A percentile compares a stretch with the other conserved stretches of the same genome.
Evolutionary conservation across 1,140 invertebrate genomes (phyloP).

Genomic region (Schlechtendalia chinensis): DNA sequence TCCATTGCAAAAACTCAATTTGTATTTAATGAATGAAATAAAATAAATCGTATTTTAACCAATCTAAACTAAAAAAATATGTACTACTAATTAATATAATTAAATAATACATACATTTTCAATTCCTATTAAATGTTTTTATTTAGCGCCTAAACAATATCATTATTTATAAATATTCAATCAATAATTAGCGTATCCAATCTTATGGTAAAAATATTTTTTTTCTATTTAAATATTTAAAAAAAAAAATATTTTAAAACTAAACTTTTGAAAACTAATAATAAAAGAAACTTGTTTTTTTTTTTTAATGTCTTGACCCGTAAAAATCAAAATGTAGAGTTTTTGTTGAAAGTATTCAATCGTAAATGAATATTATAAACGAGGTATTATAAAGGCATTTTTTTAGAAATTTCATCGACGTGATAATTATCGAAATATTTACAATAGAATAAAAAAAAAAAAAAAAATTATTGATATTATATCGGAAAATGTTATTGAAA

Average conservation of each 20-base stretch:
- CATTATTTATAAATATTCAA: neutral
- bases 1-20: neutral
- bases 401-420: neutral
- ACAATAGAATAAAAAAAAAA: neutral
- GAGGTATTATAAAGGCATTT: too few species aligned
- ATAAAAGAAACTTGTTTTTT: too few species aligned
- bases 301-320: too few species aligned
- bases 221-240: neutral
- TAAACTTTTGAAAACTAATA: neutral
- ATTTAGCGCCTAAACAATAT: neutral
- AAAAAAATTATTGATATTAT: neutral
- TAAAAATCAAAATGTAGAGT: too few species aligned
- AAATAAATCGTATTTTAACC: neutral
- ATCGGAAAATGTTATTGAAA: neutral
- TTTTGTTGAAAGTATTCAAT: too few species aligned
- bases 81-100: conserved; percentile 19
- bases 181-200: neutral
- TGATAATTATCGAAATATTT: neutral
- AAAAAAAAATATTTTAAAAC: neutral
- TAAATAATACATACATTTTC: neutral
- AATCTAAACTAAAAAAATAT: conserved; percentile 13
- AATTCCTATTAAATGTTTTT: neutral
- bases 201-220: neutral
- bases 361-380: too few species aligned
- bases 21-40: neutral